phyloP scores from a whole-genome alignment of 2,797 vertebrate genomes.

The Sebastes reedi region DNA sequence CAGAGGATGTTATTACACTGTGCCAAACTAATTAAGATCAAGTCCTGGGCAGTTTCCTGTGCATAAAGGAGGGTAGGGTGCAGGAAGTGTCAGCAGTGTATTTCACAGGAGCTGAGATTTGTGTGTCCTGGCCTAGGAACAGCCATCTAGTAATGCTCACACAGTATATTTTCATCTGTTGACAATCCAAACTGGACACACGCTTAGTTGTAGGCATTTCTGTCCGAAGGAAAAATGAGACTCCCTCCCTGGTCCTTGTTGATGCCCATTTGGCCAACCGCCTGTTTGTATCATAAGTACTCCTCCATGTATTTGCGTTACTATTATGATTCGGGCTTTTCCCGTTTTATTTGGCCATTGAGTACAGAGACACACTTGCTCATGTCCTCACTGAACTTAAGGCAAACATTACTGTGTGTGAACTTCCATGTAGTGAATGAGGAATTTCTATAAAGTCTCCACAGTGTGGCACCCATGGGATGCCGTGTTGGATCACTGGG shows the following conservation, averaged over 20 bases:
- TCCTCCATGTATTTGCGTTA: constrained; percentile 82
- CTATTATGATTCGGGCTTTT: constrained; percentile 82
- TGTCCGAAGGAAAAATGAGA: constrained; percentile 83
- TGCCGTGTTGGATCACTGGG: constrained; percentile 52
- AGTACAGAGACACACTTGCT: constrained; percentile 74
- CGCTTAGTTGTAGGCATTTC: constrained; percentile 82
- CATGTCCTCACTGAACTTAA: constrained; percentile 77
- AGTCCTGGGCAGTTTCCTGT: constrained; percentile 73
- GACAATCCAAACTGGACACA: constrained; percentile 86
- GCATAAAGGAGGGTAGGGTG: constrained; percentile 72
- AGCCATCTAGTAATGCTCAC: constrained; percentile 76
- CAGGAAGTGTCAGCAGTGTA: constrained; percentile 58
- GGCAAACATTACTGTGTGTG: constrained; percentile 73
- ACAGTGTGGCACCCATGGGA: constrained; percentile 42
- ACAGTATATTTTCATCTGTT: constrained; percentile 85
- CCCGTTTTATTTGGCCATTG: constrained; percentile 83
- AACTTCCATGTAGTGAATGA: constrained; percentile 61
- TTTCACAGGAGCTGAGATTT: constrained; percentile 77
- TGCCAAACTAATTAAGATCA: constrained; percentile 89
- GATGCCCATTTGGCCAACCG: constrained; percentile 73
- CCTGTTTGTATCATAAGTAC: constrained; percentile 74
- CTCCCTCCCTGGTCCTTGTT: constrained; percentile 68
- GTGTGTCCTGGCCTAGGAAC: constrained; percentile 82
- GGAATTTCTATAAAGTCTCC: constrained; percentile 58
- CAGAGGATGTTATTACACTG: constrained; percentile 87